phyloP scores from a whole-genome alignment of 2,888 invertebrate species.

The Phorcus lineatus region DNA sequence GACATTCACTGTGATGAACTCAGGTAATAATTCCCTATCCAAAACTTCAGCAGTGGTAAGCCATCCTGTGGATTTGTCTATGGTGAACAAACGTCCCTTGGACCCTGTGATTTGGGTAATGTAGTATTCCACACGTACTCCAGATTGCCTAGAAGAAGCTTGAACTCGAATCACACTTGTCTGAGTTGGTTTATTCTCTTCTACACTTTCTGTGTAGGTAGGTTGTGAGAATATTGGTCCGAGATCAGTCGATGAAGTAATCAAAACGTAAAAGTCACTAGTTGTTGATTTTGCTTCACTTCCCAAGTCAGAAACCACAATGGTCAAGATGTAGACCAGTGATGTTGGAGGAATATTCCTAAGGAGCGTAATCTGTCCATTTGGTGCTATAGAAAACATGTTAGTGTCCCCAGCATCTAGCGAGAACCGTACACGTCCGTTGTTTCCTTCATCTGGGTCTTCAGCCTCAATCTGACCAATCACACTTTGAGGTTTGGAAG shows the following conservation, averaged over 20 bases:
- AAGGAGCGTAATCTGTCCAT: constrained; percentile 30
- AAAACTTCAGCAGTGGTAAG: constrained; percentile 54
- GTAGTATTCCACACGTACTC: constrained; percentile 86
- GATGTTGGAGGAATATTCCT: constrained; percentile 39
- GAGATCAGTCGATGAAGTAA: constrained; percentile 7
- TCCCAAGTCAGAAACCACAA: constrained; percentile 57
- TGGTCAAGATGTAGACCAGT: constrained; percentile 45
- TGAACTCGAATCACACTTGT: constrained; percentile 88
- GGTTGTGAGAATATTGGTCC: constrained; percentile 54
- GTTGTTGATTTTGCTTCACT: constrained; percentile 37
- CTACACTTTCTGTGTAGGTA: constrained; percentile 84
- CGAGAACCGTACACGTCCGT: neutral
- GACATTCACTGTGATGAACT: constrained; percentile 62
- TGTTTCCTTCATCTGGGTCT: neutral
- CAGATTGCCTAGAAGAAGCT: constrained; percentile 47
- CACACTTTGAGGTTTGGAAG: constrained; percentile 17
- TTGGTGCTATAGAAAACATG: constrained; percentile 22
- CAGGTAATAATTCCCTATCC: constrained; percentile 64
- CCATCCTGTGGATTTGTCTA: constrained; percentile 59
- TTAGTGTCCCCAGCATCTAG: constrained; percentile 26
- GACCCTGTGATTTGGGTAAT: constrained; percentile 82
- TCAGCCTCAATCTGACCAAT: neutral
- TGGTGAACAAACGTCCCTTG: constrained; percentile 72
- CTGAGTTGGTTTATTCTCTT: constrained; percentile 92
- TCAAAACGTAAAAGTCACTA: constrained; percentile 48